phyloP scores from a whole-genome alignment of 2,797 vertebrate species.

The Sciaenops ocellatus region DNA sequence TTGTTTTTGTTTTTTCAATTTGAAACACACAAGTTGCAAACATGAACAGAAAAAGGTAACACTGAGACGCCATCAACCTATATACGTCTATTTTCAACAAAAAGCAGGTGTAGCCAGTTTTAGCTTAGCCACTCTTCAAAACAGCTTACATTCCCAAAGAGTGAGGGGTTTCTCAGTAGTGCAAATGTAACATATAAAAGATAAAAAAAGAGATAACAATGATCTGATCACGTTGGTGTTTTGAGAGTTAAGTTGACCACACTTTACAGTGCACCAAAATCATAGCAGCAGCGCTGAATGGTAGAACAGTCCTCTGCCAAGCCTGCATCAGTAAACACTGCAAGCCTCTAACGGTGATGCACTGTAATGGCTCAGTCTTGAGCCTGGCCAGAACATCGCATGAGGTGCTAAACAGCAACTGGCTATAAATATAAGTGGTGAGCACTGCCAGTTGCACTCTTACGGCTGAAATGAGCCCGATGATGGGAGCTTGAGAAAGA shows the following conservation, averaged over 20 bases:
- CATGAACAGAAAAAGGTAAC: too few relatives aligned
- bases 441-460: slow-evolving; percentile 79
- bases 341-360: slow-evolving; percentile 75
- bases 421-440: slow-evolving; percentile 80
- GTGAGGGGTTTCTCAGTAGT: too few relatives aligned
- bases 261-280: slow-evolving; percentile 29
- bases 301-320: slow-evolving; percentile 66
- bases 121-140: too few relatives aligned
- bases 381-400: slow-evolving; percentile 70
- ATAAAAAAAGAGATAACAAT: too few relatives aligned
- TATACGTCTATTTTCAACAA: too few relatives aligned
- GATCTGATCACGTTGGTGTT: too few relatives aligned
- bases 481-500: slow-evolving; percentile 80
- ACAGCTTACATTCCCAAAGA: too few relatives aligned
- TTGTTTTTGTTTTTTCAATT: too few relatives aligned
- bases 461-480: slow-evolving; percentile 77
- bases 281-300: slow-evolving; percentile 61
- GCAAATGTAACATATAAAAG: too few relatives aligned
- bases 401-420: slow-evolving; percentile 76
- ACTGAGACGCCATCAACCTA: too few relatives aligned
- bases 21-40: too few relatives aligned
- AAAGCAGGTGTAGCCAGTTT: too few relatives aligned
- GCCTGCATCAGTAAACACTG: slow-evolving; percentile 75
- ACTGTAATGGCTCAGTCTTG: slow-evolving; percentile 74
- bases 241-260: background rate